Evolutionary conservation across 2,888 invertebrate genomes (phyloP), one percentile per base, ranked within the genome.

Genomic region (Cylloceria caligata): DNA sequence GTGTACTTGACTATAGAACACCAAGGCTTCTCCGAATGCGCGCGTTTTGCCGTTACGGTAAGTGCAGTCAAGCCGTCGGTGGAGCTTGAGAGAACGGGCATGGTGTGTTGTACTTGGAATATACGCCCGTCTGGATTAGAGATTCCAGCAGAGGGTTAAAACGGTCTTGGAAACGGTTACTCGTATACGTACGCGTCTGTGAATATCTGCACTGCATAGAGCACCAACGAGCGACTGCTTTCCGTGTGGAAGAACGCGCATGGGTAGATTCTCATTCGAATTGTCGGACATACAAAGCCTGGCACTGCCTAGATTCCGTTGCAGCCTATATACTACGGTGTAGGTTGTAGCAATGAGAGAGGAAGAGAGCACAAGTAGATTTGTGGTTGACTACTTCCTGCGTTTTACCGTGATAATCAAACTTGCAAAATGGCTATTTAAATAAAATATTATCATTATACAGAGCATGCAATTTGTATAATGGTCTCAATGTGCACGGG

Each of bases 61-160:
- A 83, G 80, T 80, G 80, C 79, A 76, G 72, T 52, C 60, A 24
- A 68, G 75, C 71, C 71, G 39, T 72, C 69, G 55, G 62, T 65
- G 24, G 65, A 78, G 75, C 74, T 81, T 71, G 78, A 71, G 69
- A 78, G 74, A 79, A 74, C 57, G 55, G 62, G 52, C 47, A 60
- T 73, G 67, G 77, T 74, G 67, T 67, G 64, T 64, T 65, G 60
- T 67, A 79, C 49, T 75, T 65, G 79, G 82, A 82, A 79, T 82
- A 82, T 73, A 78, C 68, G 39, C 72, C 49, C 24, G 69, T 74
- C 74, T 81, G 78, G 82, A 82, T 82, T 82, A 82, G 82, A 79
- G 82, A 82, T 82, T 79, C 82, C 82, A 71, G 60, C 21, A 19
- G 82, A 79, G 82, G 82, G 82, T 82, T 82, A 82, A 82, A 82